Evolutionary conservation across 2,797 vertebrate genomes (phyloP).

Genomic region (Pipistrellus kuhlii): DNA sequence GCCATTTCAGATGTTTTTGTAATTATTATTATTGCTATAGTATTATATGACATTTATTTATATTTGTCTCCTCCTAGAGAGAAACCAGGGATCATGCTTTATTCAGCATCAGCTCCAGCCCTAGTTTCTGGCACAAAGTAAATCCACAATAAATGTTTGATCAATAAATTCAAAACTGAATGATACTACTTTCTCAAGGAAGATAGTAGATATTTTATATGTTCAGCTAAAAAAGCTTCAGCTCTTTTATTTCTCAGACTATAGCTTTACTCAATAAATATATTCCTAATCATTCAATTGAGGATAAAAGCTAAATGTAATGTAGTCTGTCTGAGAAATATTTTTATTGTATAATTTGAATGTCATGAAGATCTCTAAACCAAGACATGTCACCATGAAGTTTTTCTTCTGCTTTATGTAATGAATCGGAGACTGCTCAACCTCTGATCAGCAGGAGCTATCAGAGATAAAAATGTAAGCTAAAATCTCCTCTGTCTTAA

Average conservation of each 20-base stretch:
- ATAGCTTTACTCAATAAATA: not conserved
- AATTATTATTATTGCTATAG: not conserved
- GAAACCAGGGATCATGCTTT: not conserved
- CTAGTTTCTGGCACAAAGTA: not conserved
- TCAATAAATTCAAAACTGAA: not conserved
- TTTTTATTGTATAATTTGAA: not conserved
- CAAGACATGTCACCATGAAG: not conserved
- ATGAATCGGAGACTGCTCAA: not conserved
- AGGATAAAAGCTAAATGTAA: not conserved
- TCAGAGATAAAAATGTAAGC: slow-evolving; percentile 28
- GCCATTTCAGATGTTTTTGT: not conserved
- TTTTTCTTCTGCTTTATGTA: not conserved
- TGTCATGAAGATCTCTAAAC: slow-evolving; percentile 26
- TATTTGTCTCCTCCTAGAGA: not conserved
- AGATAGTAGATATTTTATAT: not conserved
- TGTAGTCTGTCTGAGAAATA: slow-evolving; percentile 28
- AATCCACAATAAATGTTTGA: not conserved
- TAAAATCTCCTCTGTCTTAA: slow-evolving; percentile 21
- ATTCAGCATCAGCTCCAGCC: not conserved
- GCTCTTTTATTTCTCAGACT: not conserved
- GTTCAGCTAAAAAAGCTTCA: not conserved
- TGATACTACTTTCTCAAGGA: not conserved
- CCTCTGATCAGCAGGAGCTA: not conserved
- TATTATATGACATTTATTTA: not conserved
- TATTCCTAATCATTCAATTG: not conserved